Conservation (phyloP, 2,113 vertebrate species). For the Eurypyga helias region DNA sequence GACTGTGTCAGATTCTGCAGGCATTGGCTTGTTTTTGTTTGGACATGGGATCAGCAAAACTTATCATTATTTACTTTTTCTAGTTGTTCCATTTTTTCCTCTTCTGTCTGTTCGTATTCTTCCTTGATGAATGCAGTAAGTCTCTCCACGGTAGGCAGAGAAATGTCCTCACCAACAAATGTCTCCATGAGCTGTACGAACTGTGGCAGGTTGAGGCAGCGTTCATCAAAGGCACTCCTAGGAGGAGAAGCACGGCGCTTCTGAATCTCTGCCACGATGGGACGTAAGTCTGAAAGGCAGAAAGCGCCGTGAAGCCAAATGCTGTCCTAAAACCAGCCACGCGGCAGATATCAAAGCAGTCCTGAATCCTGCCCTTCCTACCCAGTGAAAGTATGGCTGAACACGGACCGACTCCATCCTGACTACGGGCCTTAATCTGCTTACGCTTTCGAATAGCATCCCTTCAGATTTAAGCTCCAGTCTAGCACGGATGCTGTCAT, state of each 20-base stretch:
- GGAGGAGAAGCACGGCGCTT: background rate
- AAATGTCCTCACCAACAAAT: constrained; percentile 68
- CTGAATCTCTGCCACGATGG: constrained; percentile 63
- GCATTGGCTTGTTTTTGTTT: background rate
- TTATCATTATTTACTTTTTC: constrained; percentile 68
- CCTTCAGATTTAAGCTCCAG: background rate
- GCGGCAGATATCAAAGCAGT: background rate
- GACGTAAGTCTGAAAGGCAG: constrained; percentile 64
- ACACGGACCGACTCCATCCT: background rate
- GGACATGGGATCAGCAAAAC: background rate
- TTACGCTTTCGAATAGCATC: background rate
- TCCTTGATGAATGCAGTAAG: constrained; percentile 69
- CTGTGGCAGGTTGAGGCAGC: constrained; percentile 66
- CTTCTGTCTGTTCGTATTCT: constrained; percentile 75
- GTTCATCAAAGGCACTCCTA: constrained; percentile 60
- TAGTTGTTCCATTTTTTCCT: constrained; percentile 68
- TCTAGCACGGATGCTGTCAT: background rate
- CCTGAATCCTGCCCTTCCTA: background rate
- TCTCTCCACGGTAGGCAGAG: constrained; percentile 51
- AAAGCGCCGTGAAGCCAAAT: background rate
- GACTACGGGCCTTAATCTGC: background rate
- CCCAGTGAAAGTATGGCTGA: background rate
- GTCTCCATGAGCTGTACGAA: constrained; percentile 81
- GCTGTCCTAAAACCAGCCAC: background rate
- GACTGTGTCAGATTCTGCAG: background rate